Percentiles rank a stretch among this genome's conserved stretches.
These are phyloP conservation scores for Rhagophthalmus giganteus DNA, from an alignment of 2,888 invertebrate genomes.

Conservation along the genomic window DNA sequence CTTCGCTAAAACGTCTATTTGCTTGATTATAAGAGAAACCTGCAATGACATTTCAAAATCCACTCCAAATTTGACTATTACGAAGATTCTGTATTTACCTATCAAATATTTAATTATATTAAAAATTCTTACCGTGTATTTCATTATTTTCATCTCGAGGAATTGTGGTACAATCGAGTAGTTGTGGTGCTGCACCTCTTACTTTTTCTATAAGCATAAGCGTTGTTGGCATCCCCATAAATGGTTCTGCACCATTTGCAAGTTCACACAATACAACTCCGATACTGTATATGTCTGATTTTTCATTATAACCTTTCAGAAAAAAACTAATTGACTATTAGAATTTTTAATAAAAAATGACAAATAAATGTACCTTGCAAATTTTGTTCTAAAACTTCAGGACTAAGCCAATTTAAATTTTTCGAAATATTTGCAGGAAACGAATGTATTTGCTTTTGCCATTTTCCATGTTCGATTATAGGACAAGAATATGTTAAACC, in stretches of 20 bases:
- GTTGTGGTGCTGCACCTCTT: slow-evolving; percentile 74
- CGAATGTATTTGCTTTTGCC: slow-evolving; percentile 70
- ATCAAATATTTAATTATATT: not conserved
- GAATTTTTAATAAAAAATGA: too few species aligned
- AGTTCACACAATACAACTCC: slow-evolving; percentile 87
- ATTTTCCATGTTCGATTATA: slow-evolving; percentile 71
- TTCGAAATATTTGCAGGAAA: slow-evolving; percentile 72
- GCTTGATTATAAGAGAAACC: slow-evolving; percentile 52
- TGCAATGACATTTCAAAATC: too few species aligned
- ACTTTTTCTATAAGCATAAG: slow-evolving; percentile 91
- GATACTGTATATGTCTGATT: slow-evolving; percentile 89
- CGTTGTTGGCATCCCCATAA: slow-evolving; percentile 81
- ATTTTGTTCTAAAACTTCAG: slow-evolving; percentile 82
- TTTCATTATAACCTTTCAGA: slow-evolving; percentile 85
- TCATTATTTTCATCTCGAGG: slow-evolving; percentile 56
- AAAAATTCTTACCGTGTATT: slow-evolving; percentile 43
- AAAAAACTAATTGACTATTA: too few species aligned
- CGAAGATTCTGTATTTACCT: not conserved
- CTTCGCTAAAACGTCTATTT: slow-evolving; percentile 69
- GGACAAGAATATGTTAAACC: slow-evolving; percentile 80
- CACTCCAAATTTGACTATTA: too few species aligned
- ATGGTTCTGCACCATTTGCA: slow-evolving; percentile 88
- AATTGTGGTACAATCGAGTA: slow-evolving; percentile 74
- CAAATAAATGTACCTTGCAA: slow-evolving; percentile 43
- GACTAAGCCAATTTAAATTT: slow-evolving; percentile 88